Evolutionary conservation across 2,888 invertebrate genomes (phyloP).

Genomic region (Atethmia centrago): DNA sequence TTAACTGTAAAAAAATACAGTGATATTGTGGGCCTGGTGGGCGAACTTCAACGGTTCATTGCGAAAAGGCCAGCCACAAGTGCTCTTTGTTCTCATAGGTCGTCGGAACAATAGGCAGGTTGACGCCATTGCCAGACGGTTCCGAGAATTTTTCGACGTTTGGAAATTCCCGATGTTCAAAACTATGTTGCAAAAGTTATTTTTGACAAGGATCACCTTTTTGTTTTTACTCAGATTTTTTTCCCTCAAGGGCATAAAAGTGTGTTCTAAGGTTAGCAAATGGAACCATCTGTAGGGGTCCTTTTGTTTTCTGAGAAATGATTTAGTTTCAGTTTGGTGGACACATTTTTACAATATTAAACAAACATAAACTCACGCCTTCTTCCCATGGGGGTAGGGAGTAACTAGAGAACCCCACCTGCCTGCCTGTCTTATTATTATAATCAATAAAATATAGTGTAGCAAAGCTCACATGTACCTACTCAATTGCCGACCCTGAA

Average conservation of each 20-base stretch:
- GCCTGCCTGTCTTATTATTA: not conserved
- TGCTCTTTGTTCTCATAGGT: slow-evolving; percentile 53
- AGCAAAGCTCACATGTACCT: slow-evolving; percentile 8
- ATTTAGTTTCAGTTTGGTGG: not conserved
- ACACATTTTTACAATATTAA: not conserved
- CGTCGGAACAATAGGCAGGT: slow-evolving; percentile 45
- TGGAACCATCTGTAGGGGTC: not conserved
- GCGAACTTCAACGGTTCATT: slow-evolving; percentile 24
- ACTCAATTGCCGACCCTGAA: slow-evolving; percentile 38
- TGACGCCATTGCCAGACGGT: slow-evolving; percentile 12
- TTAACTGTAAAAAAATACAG: slow-evolving; percentile 28
- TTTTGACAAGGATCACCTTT: slow-evolving; percentile 22
- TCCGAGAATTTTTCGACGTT: slow-evolving; percentile 22
- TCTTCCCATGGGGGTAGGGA: no score
- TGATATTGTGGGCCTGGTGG: slow-evolving; percentile 32
- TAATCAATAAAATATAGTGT: slow-evolving; percentile 24
- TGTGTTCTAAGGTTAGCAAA: not conserved
- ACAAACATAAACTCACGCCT: not conserved
- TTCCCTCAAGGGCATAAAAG: not conserved
- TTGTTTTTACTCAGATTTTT: slow-evolving; percentile 8
- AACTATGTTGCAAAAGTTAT: slow-evolving; percentile 3
- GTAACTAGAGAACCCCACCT: no score
- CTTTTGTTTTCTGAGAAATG: slow-evolving; percentile 13
- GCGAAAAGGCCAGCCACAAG: slow-evolving; percentile 52
- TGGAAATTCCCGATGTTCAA: slow-evolving; percentile 9